Percentiles rank a stretch among this genome's conserved stretches.
phyloP scores from a whole-genome alignment of 64 coral and sea anemone genomes.

The Montipora capricornis region DNA sequence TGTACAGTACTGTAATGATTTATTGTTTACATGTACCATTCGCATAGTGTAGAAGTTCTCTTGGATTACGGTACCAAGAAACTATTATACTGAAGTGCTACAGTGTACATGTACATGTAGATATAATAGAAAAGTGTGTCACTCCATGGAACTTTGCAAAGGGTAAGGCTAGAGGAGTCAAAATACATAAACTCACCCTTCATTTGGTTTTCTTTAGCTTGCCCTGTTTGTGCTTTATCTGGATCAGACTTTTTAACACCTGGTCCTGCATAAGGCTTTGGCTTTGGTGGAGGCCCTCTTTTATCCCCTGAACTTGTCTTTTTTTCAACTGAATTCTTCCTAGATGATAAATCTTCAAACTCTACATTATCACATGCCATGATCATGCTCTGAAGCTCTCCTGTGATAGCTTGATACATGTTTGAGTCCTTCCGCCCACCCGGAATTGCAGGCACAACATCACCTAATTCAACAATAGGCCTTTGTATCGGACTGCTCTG shows the following conservation, averaged over 20 bases:
- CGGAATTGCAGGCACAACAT: slow-evolving; percentile 69
- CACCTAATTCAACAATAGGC: slow-evolving; percentile 45
- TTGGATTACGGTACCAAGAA: no score
- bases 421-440: slow-evolving; percentile 19
- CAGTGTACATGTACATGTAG: no score
- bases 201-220: neutral
- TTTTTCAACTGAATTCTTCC: neutral
- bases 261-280: slow-evolving; percentile 87
- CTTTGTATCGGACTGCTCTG: slow-evolving; percentile 41
- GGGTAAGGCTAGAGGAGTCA: neutral
- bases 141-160: no score
- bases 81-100: no score
- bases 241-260: neutral
- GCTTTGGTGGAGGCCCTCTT: slow-evolving; percentile 80
- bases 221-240: neutral
- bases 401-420: slow-evolving; percentile 83
- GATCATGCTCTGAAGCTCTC: slow-evolving; percentile 79
- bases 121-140: no score
- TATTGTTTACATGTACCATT: no score
- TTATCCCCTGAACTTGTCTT: neutral
- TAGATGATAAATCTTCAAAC: neutral
- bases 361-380: slow-evolving; percentile 47
- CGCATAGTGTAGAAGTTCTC: no score
- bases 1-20: no score
- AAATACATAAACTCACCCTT: neutral